phyloP scores from a whole-genome alignment of 30 jellyfish, hydroid and myxozoan genomes.

The Chironex yamaguchii region DNA sequence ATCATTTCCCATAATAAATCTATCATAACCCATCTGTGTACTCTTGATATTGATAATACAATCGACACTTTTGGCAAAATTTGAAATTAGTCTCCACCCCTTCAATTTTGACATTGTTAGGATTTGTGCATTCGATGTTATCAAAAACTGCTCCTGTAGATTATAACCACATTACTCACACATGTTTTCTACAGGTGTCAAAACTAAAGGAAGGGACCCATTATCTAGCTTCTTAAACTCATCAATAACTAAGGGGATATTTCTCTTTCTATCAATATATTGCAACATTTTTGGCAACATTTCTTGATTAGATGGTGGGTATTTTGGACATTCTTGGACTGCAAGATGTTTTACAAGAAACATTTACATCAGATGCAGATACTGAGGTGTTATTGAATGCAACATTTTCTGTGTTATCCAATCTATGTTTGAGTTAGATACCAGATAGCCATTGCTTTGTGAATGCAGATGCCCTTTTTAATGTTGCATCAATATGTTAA shows the following conservation, averaged over 20 bases:
- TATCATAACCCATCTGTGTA: conserved; percentile 58
- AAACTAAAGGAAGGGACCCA: too few species aligned
- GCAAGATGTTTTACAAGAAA: background rate
- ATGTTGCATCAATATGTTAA: conserved; percentile 24
- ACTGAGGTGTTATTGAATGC: background rate
- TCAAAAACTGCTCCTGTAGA: background rate
- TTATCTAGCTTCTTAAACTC: too few species aligned
- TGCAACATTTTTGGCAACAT: conserved; percentile 15
- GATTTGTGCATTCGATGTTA: conserved; percentile 2
- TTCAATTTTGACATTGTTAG: conserved; percentile 22
- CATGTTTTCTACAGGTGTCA: conserved; percentile 12
- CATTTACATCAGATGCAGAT: background rate
- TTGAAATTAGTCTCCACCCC: conserved; percentile 22
- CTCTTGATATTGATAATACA: conserved; percentile 65
- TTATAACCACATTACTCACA: conserved; percentile 4
- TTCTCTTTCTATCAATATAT: conserved; percentile 3
- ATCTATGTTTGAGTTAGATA: conserved; percentile 16
- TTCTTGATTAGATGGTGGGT: background rate
- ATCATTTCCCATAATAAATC: conserved; percentile 19
- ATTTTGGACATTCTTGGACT: background rate
- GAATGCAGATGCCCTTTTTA: conserved; percentile 12
- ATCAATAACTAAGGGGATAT: conserved; percentile 1
- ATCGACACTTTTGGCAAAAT: conserved; percentile 37
- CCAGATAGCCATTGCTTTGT: conserved; percentile 52
- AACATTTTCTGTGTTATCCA: background rate